Evolutionary conservation across 2,888 invertebrate genomes (phyloP).

Genomic region (Venusia cambrica): DNA sequence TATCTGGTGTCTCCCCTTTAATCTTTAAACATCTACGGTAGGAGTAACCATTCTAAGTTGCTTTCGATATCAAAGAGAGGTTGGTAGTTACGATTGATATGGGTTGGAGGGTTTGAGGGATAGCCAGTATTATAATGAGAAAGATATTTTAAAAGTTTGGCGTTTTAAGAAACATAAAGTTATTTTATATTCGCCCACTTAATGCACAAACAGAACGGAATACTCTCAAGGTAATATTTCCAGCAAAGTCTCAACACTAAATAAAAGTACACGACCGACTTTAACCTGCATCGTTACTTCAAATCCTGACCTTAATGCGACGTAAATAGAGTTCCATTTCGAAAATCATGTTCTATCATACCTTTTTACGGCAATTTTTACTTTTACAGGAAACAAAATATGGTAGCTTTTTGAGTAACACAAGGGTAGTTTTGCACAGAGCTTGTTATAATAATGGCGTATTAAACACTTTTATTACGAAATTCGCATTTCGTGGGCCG

Average conservation of each 20-base stretch:
- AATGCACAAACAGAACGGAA: conserved; percentile 2
- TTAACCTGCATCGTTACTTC: conserved; percentile 1
- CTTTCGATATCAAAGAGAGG: too few species aligned
- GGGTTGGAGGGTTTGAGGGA: too few species aligned
- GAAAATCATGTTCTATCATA: conserved; percentile 1
- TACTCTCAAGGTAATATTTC: conserved; percentile 9
- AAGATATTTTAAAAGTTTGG: too few species aligned
- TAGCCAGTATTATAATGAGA: too few species aligned
- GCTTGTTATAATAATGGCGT: conserved; percentile 52
- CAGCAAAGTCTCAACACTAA: conserved; percentile 9
- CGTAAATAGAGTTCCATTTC: conserved; percentile 5
- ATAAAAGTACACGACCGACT: conserved; percentile 7
- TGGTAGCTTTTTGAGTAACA: conserved; percentile 5
- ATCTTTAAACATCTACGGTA: too few species aligned
- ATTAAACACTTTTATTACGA: conserved; percentile 57
- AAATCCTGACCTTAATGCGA: conserved; percentile 1
- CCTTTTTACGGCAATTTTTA: conserved; percentile 4
- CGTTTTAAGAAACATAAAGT: too few species aligned
- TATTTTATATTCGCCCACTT: too few species aligned
- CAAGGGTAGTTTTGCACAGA: conserved; percentile 5
- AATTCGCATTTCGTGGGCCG: conserved; percentile 51
- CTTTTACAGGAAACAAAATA: conserved; percentile 2
- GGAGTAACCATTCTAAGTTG: too few species aligned
- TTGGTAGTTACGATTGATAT: too few species aligned
- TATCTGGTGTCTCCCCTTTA: too few species aligned